A percentile compares a stretch with the other conserved stretches of the same genome.
Conservation (phyloP, 1,140 invertebrate species). For the Drosophila bifasciata region DNA sequence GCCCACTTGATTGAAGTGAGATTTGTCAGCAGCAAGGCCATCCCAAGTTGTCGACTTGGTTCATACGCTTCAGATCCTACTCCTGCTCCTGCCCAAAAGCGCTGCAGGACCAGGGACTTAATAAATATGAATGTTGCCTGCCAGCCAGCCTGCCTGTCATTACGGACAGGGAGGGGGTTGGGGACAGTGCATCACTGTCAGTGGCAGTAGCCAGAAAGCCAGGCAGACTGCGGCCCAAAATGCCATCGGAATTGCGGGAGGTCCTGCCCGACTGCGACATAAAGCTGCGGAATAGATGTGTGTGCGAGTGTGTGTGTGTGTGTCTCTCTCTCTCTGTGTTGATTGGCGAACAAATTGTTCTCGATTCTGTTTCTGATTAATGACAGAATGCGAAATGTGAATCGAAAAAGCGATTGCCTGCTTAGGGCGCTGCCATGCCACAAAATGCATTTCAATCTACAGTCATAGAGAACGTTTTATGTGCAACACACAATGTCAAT, state of each 20-base stretch:
- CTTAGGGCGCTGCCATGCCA: neutral
- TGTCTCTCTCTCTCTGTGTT: neutral
- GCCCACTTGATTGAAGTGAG: constrained; percentile 58
- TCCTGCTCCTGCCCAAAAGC: constrained; percentile 1
- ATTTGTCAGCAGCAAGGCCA: constrained; percentile 67
- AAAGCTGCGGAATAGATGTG: neutral
- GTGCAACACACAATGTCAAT: too few relatives aligned
- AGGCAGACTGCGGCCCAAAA: constrained; percentile 40
- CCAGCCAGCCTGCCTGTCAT: constrained; percentile 13
- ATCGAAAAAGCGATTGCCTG: constrained; percentile 15
- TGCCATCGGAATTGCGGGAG: neutral
- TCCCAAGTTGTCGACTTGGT: neutral
- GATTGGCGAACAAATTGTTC: constrained; percentile 43
- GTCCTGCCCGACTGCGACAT: neutral
- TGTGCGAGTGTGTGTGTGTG: too few relatives aligned
- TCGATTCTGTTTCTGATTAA: constrained; percentile 28
- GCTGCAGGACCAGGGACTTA: constrained; percentile 64
- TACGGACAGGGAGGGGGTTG: neutral
- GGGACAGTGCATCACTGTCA: constrained; percentile 56
- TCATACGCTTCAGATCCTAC: neutral
- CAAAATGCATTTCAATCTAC: too few relatives aligned
- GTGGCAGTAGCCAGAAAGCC: constrained; percentile 15
- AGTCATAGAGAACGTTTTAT: too few relatives aligned
- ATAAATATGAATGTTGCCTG: constrained; percentile 69
- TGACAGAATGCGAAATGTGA: constrained; percentile 8